Percentiles rank a stretch among this genome's conserved stretches.
These are phyloP conservation scores for Thamnophis elegans DNA, from an alignment of 2,797 vertebrate species.

Conservation along the genomic window DNA sequence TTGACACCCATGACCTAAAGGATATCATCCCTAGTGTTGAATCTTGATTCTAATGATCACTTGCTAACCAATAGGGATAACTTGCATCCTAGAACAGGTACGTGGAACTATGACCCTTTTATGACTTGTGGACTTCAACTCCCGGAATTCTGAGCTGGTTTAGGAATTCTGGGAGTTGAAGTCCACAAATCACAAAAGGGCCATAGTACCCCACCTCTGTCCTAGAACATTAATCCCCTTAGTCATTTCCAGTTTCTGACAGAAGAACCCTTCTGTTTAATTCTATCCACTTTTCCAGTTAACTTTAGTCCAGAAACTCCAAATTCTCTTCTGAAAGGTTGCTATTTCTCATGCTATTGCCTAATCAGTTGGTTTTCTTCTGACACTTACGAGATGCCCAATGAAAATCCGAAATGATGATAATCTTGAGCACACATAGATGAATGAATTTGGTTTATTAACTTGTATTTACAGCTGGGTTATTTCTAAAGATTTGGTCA, in stretches of 20 bases:
- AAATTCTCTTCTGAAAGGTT: not conserved
- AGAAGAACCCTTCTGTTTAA: conserved; percentile 8
- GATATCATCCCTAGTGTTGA: not conserved
- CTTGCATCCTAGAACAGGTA: not conserved
- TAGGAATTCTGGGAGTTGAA: not conserved
- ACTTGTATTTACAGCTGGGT: not conserved
- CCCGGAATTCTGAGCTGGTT: not conserved
- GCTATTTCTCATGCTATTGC: conserved; percentile 2
- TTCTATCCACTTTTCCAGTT: not conserved
- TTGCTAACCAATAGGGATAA: not conserved
- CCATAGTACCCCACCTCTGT: not conserved
- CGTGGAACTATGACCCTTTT: not conserved
- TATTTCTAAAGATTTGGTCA: not conserved
- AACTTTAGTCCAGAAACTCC: too few species aligned
- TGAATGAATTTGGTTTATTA: not conserved
- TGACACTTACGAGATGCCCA: conserved; percentile 40
- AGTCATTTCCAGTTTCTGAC: not conserved
- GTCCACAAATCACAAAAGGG: too few species aligned
- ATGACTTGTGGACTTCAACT: not conserved
- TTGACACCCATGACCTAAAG: not conserved
- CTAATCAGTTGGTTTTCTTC: conserved; percentile 48
- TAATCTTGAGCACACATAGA: conserved; percentile 48
- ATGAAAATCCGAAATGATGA: conserved; percentile 40
- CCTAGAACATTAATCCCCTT: not conserved
- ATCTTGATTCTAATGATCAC: conserved; percentile 9